Percentiles rank a stretch among this genome's conserved stretches.
Evolutionary conservation across 2,113 vertebrate species (phyloP).

Genomic region (Notothenia coriiceps): DNA sequence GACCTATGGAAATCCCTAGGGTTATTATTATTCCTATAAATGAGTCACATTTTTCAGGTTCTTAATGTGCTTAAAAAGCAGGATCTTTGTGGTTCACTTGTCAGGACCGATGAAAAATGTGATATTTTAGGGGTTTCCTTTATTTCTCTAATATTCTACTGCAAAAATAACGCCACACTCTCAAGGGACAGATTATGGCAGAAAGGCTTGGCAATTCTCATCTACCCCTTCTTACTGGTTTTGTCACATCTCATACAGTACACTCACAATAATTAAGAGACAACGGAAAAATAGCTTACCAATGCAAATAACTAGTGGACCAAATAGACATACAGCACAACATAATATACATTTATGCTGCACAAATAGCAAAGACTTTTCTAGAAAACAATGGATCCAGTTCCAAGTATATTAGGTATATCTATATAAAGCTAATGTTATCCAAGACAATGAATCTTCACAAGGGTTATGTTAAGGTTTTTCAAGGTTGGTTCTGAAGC

Average conservation of each 20-base stretch:
- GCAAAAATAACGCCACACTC: conserved; percentile 62
- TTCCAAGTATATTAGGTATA: background rate
- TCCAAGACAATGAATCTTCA: background rate
- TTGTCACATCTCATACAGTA: conserved; percentile 5
- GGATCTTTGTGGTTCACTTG: no score
- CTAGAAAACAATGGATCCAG: background rate
- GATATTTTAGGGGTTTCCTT: no score
- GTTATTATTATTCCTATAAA: no score
- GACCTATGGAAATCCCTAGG: no score
- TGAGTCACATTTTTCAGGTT: no score
- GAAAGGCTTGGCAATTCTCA: conserved; percentile 56
- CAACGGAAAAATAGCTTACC: background rate
- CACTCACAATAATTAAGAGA: background rate
- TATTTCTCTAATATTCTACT: conserved; percentile 81
- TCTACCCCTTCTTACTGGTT: conserved; percentile 39
- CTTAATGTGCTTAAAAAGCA: no score
- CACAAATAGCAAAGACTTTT: background rate
- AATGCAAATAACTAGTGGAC: conserved; percentile 4
- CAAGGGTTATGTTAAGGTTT: background rate
- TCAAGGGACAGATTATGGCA: conserved; percentile 74
- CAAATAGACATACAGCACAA: background rate
- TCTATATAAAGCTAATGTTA: background rate
- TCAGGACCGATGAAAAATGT: no score
- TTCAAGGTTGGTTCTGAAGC: background rate
- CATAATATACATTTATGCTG: background rate